Conservation (phyloP, 2,113 vertebrate genomes). For the Arizona elegans region DNA sequence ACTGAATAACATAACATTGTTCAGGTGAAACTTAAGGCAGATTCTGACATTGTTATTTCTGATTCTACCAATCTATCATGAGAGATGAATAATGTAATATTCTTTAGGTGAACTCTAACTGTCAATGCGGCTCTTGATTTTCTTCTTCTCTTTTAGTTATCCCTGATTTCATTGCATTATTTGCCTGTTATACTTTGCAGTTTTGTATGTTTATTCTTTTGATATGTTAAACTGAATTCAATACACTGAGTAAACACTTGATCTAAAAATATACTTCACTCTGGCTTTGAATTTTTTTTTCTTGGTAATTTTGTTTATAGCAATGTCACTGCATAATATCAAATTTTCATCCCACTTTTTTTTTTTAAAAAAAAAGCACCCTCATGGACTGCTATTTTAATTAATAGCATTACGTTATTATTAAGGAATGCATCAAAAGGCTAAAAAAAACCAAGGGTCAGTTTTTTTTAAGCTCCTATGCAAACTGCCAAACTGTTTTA, state of each 20-base stretch:
- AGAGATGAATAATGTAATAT: neutral
- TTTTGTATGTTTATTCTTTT: neutral
- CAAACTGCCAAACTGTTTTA: constrained; percentile 20
- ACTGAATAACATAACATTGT: neutral
- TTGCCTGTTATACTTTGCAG: neutral
- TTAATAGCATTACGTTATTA: constrained; percentile 4
- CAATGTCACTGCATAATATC: neutral
- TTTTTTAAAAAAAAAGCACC: neutral
- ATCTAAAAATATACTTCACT: neutral
- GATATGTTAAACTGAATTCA: neutral
- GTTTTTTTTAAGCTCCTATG: constrained; percentile 9
- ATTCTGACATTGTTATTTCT: neutral
- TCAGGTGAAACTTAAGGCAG: neutral
- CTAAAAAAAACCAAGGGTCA: constrained; percentile 14
- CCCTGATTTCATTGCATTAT: neutral
- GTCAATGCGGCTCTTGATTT: neutral
- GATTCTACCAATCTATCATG: neutral
- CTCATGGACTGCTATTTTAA: constrained; percentile 18
- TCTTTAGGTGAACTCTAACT: neutral
- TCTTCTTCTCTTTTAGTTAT: neutral
- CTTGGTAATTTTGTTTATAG: neutral
- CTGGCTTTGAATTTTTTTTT: neutral
- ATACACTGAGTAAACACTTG: neutral
- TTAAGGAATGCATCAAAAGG: constrained; percentile 19
- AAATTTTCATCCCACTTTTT: neutral